A percentile compares a stretch with the other conserved stretches of the same genome.
Conservation (phyloP, 2,113 vertebrate species). For the Alectura lathami region DNA sequence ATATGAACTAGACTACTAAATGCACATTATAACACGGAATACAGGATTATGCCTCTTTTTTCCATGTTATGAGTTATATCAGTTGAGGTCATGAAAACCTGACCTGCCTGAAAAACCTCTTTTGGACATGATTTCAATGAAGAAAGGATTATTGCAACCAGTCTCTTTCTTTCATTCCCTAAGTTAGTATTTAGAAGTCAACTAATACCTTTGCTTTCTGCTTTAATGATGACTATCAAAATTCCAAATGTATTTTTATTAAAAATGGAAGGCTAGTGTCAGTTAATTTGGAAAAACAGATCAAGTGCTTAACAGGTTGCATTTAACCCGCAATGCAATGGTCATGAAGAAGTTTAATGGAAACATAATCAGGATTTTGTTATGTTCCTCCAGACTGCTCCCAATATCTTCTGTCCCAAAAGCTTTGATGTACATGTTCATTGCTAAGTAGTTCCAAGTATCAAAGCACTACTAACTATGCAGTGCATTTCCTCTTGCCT, state of each 20-base stretch:
- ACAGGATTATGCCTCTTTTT: neutral
- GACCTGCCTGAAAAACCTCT: neutral
- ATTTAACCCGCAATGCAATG: conserved; percentile 5
- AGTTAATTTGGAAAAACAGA: neutral
- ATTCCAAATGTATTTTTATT: neutral
- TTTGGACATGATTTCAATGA: neutral
- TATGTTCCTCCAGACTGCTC: neutral
- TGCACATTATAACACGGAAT: neutral
- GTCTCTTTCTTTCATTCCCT: neutral
- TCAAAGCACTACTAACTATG: conserved; percentile 57
- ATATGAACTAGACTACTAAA: neutral
- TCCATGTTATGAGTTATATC: neutral
- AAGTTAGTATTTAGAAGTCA: neutral
- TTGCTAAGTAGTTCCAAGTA: conserved; percentile 27
- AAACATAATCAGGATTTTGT: conserved; percentile 42
- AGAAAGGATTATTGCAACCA: neutral
- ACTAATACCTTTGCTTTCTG: neutral
- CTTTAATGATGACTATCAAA: neutral
- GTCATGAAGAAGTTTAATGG: neutral
- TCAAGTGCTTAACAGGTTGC: neutral
- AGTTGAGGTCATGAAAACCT: neutral
- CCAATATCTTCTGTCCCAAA: neutral
- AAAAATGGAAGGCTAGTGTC: neutral
- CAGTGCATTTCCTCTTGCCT: neutral
- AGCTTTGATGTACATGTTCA: conserved; percentile 52